Conservation (phyloP, 2,888 invertebrate genomes). For the Ectropis crepuscularia region DNA sequence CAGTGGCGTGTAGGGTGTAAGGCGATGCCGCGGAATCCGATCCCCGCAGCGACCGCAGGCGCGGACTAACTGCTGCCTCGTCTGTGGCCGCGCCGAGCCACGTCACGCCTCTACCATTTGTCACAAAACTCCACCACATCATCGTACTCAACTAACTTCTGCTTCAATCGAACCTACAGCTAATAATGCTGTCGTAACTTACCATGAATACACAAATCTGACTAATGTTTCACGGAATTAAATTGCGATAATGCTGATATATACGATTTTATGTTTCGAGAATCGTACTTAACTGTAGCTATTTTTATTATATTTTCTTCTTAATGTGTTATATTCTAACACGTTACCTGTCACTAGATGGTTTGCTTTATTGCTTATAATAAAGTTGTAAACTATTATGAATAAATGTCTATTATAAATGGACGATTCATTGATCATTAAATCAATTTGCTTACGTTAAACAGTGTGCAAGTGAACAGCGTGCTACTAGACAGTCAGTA, state of each 20-base stretch:
- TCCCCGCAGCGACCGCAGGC: slow-evolving; percentile 26
- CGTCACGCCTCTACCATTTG: slow-evolving; percentile 67
- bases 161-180: slow-evolving; percentile 39
- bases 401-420: too few relatives aligned
- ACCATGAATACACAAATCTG: slow-evolving; percentile 24
- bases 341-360: too few relatives aligned
- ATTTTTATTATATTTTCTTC: not conserved
- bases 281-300: not conserved
- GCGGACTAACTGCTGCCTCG: slow-evolving; percentile 15
- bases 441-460: not conserved
- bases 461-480: slow-evolving; percentile 9
- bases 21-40: slow-evolving; percentile 58
- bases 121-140: slow-evolving; percentile 57
- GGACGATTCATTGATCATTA: not conserved
- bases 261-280: slow-evolving; percentile 2
- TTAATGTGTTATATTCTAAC: too few relatives aligned
- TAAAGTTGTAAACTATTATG: too few relatives aligned
- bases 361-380: too few relatives aligned
- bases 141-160: slow-evolving; percentile 41
- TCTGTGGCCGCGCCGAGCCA: slow-evolving; percentile 37
- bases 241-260: slow-evolving; percentile 19
- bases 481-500: slow-evolving; percentile 42
- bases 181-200: slow-evolving; percentile 31
- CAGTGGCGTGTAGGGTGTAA: slow-evolving; percentile 51
- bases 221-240: slow-evolving; percentile 17